Evolutionary conservation across 92 coral and sea anemone genomes (phyloP), one percentile per base, ranked within the genome.

Genomic region (Virgularia gustaviana): DNA sequence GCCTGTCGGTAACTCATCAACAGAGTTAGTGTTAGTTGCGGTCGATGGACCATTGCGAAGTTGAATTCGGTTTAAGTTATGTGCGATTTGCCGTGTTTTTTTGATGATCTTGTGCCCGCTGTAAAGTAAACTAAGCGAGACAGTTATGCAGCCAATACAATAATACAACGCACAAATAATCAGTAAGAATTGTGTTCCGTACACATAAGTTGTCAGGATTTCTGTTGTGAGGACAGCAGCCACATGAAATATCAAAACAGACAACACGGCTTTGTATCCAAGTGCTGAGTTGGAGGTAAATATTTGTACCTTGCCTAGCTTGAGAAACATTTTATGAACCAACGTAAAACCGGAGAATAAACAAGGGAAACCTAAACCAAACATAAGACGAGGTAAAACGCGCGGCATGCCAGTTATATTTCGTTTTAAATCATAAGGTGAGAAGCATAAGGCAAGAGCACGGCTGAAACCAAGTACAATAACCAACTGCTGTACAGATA

Each of bases 331-430:
- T 2, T 68, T 49, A 44, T 68, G 75, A 9, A 68, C 61, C n/a
- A 68, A 68, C 5, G 75, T 68, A 9, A 47, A 68, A 0, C 75
- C 75, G 38, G 75, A 49, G 55, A 68, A 30, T 2, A 68, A 47
- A 9, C 75, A 68, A 4, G 75, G 75, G 28, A 49, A 68, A 0
- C 75, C 75, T 22, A 68, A 31, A 9, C 30, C 62, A 22, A 49
- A 68, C 34, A 68, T 45, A 36, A 68, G 12, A 49, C 75, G 75
- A 16, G 62, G 75, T 5, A 68, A 7, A 1, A 68, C 45, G 4
- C 0, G 23, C 11, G 60, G 75, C n/a, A 68, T 43, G 22, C 22
- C 25, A 0, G 75, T 27, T 6, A 38, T 49, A 22, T 68, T 68
- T n/a, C 35, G 47, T 19, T 31, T 68, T 0, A 49, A 61, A 11